A percentile compares a stretch with the other conserved stretches of the same genome.
Conservation (phyloP, 2,888 invertebrate genomes). For the Scaptomyza caliginosa region DNA sequence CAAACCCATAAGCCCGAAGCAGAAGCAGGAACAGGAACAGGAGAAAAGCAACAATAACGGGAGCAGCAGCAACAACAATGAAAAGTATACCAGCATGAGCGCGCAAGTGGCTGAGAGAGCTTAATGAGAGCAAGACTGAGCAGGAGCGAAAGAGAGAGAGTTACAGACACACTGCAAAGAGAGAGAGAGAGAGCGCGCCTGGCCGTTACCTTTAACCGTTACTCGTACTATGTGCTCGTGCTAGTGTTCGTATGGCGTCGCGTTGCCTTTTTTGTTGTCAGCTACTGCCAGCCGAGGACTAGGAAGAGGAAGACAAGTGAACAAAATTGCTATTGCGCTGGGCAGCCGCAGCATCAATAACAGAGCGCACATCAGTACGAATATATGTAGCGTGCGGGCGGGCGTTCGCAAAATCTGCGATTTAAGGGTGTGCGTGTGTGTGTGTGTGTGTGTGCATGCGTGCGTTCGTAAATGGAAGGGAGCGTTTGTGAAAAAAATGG, state of each 20-base stretch:
- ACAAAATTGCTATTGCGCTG: conserved; percentile 76
- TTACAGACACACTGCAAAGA: conserved; percentile 1
- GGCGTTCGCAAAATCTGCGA: conserved; percentile 25
- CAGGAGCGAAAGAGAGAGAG: not conserved
- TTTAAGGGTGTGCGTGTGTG: conserved; percentile 45
- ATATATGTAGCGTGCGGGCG: conserved; percentile 20
- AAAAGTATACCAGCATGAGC: conserved; percentile 48
- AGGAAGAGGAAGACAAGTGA: conserved; percentile 72
- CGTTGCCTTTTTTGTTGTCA: conserved; percentile 26
- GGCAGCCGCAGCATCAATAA: conserved; percentile 67
- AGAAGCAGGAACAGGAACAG: conserved; percentile 30
- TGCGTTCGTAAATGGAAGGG: conserved; percentile 4
- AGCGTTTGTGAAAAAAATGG: conserved; percentile 28
- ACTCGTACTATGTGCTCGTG: conserved; percentile 32
- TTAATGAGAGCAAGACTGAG: conserved; percentile 2
- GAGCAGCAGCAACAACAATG: conserved; percentile 48
- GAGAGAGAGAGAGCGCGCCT: conserved; percentile 32
- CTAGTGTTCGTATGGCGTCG: conserved; percentile 8
- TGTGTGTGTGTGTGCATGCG: conserved; percentile 7
- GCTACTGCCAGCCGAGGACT: conserved; percentile 25
- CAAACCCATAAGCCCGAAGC: conserved; percentile 24
- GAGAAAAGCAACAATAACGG: conserved; percentile 55
- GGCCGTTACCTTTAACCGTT: conserved; percentile 46
- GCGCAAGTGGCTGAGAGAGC: conserved; percentile 43
- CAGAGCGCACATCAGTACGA: conserved; percentile 32